Evolutionary conservation across 2,797 vertebrate genomes (phyloP).

Genomic region (Australoheros facetus): DNA sequence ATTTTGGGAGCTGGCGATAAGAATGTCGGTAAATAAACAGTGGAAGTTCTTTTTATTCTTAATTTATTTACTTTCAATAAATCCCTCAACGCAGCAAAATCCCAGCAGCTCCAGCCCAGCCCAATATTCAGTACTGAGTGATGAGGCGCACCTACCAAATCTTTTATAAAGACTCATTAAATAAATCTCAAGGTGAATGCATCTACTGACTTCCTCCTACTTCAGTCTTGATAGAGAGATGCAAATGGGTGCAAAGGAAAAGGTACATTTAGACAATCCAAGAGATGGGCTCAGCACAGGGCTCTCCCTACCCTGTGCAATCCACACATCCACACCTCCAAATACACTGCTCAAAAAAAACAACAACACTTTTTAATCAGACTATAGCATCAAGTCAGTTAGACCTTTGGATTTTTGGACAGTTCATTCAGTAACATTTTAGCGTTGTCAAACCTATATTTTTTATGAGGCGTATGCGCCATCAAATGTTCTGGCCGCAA

Average conservation of each 20-base stretch:
- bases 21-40: conserved; percentile 51
- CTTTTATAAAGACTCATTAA: neutral
- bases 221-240: neutral
- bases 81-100: neutral
- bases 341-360: neutral
- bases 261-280: neutral
- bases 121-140: neutral
- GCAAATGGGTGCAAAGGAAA: neutral
- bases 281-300: neutral
- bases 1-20: conserved; percentile 35
- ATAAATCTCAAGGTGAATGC: neutral
- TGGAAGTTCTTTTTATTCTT: conserved; percentile 24
- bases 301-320: no score
- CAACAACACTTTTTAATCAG: no score
- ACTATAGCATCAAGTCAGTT: no score
- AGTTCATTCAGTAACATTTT: no score
- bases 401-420: no score
- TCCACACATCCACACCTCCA: neutral
- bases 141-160: neutral
- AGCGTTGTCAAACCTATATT: no score
- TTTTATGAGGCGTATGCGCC: no score
- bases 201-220: neutral
- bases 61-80: conserved; percentile 26
- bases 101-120: neutral
- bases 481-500: no score